Evolutionary conservation across 2,888 invertebrate species (phyloP).

Genomic region (Synanthedon tipuliformis): DNA sequence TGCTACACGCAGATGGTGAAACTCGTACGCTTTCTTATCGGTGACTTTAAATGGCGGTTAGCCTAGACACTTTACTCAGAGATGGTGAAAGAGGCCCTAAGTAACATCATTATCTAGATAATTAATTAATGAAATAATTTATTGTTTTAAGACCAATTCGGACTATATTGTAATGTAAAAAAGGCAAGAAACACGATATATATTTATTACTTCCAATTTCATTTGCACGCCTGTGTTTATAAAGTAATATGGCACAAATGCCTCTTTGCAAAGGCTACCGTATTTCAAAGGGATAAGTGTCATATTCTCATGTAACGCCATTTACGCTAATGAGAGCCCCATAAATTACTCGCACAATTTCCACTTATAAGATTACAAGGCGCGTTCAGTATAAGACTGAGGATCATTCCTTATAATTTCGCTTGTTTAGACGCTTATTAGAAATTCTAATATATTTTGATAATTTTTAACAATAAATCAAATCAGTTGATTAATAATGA

Average conservation of each 20-base stretch:
- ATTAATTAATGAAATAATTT: no score
- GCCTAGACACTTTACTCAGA: no score
- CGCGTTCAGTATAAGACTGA: not conserved
- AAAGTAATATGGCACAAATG: not conserved
- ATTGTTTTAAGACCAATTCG: no score
- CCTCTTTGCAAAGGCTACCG: not conserved
- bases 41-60: no score
- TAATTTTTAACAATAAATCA: no score
- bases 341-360: constrained; percentile 2
- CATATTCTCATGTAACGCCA: constrained; percentile 4
- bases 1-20: no score
- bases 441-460: no score
- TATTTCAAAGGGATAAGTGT: not conserved
- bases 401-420: not conserved
- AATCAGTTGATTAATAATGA: no score
- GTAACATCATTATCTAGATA: no score
- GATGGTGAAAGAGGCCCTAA: no score
- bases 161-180: no score
- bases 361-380: constrained; percentile 1
- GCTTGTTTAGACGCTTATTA: not conserved
- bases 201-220: not conserved
- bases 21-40: no score
- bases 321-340: constrained; percentile 8
- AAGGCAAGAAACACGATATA: not conserved
- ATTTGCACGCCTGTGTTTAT: not conserved